These are phyloP conservation scores for Oceanodroma tethys DNA, from an alignment of 2,113 vertebrate species.

Conservation along the genomic window DNA sequence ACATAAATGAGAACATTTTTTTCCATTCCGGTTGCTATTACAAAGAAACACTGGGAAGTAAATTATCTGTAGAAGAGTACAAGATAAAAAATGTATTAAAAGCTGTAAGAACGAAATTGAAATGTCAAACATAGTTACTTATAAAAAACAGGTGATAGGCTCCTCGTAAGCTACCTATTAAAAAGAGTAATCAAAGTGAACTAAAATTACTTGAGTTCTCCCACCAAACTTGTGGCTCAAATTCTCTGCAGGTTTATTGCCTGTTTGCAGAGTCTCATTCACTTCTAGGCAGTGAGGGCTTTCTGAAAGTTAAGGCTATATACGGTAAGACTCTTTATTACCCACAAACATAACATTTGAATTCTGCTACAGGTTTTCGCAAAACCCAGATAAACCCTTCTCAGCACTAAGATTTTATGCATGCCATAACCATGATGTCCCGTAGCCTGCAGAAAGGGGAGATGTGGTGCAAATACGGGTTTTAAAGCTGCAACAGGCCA, in stretches of 20 bases:
- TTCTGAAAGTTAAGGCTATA: background rate
- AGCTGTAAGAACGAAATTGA: slow-evolving; percentile 76
- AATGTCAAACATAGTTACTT: slow-evolving; percentile 78
- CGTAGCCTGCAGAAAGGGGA: background rate
- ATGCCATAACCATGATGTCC: background rate
- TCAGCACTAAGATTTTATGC: background rate
- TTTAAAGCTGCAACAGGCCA: background rate
- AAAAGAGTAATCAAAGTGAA: slow-evolving; percentile 59
- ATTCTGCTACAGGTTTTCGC: background rate
- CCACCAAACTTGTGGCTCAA: background rate
- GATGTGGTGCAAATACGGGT: background rate
- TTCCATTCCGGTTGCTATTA: slow-evolving; percentile 68
- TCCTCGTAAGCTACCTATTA: slow-evolving; percentile 28
- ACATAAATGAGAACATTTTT: slow-evolving; percentile 76
- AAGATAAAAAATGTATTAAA: slow-evolving; percentile 78
- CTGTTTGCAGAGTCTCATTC: background rate
- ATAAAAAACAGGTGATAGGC: slow-evolving; percentile 57
- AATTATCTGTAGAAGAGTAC: slow-evolving; percentile 73
- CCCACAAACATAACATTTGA: background rate
- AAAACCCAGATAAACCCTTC: background rate
- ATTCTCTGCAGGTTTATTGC: background rate
- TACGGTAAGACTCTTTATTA: background rate
- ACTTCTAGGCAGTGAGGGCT: background rate
- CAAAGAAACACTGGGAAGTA: slow-evolving; percentile 71
- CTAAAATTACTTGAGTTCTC: slow-evolving; percentile 16